Conservation (phyloP, 1,140 invertebrate species). For the Rhagoletis pomonella region DNA sequence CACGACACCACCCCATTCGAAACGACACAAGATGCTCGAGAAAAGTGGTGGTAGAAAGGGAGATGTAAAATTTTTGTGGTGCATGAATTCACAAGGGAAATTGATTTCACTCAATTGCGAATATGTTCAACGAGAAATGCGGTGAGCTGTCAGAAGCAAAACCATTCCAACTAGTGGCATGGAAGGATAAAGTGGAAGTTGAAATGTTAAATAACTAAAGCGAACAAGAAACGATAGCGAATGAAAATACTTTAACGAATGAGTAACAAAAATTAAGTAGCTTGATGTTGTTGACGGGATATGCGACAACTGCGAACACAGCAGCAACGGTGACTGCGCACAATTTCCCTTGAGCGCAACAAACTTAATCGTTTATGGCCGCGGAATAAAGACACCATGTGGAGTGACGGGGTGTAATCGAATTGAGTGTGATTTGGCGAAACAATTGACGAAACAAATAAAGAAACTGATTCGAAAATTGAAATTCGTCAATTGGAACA, state of each 20-base stretch:
- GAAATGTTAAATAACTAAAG: not conserved
- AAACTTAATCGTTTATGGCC: constrained; percentile 72
- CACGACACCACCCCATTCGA: constrained; percentile 19
- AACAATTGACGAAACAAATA: constrained; percentile 30
- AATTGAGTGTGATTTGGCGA: constrained; percentile 21
- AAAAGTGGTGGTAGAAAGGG: constrained; percentile 6
- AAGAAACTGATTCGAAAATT: constrained; percentile 12
- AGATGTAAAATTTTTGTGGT: constrained; percentile 25
- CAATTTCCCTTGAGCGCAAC: constrained; percentile 66
- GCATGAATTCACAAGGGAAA: constrained; percentile 63
- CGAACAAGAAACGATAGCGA: not conserved
- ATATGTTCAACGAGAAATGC: constrained; percentile 59
- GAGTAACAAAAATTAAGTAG: not conserved
- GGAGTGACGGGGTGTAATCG: constrained; percentile 1
- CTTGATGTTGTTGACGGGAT: constrained; percentile 23
- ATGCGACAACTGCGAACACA: not conserved
- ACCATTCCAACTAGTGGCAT: not conserved
- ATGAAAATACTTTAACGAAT: not conserved
- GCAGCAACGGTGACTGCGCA: not conserved
- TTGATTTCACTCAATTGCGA: constrained; percentile 70
- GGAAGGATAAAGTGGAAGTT: too few relatives aligned
- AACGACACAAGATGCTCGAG: not conserved
- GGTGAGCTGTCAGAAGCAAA: constrained; percentile 8
- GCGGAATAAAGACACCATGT: constrained; percentile 60
- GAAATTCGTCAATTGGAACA: not conserved